Conservation (phyloP, 2,113 vertebrate species). For the Callithrix jacchus region DNA sequence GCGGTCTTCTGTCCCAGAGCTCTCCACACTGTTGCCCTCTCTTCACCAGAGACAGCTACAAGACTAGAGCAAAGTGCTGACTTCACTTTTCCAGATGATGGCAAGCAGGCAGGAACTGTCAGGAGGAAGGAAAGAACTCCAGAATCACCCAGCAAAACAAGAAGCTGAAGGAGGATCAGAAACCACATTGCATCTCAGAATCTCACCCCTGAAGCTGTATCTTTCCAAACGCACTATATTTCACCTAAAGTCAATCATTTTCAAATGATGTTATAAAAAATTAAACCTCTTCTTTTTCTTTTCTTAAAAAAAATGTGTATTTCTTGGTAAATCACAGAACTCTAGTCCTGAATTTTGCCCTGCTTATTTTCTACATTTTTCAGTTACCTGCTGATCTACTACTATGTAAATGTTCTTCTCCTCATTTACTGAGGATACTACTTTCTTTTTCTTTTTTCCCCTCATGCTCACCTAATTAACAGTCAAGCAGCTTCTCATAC, state of each 20-base stretch:
- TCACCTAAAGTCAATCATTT: conserved; percentile 35
- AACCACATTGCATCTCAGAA: background rate
- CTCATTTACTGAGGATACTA: conserved; percentile 59
- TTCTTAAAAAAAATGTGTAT: conserved; percentile 10
- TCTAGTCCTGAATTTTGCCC: conserved; percentile 24
- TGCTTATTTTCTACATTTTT: conserved; percentile 65
- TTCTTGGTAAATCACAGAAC: conserved; percentile 46
- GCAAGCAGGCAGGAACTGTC: accelerated
- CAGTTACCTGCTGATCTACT: conserved; percentile 66
- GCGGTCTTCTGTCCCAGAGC: background rate
- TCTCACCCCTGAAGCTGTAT: background rate
- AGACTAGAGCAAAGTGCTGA: background rate
- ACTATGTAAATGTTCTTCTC: conserved; percentile 60
- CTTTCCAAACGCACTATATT: background rate
- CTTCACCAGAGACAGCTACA: background rate
- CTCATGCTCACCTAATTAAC: conserved; percentile 68
- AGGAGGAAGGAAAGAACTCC: background rate
- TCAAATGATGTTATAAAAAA: conserved; percentile 24
- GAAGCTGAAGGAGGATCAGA: background rate
- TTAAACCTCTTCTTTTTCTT: conserved; percentile 44
- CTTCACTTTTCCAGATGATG: background rate
- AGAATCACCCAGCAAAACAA: conserved; percentile 16
- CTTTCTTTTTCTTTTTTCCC: background rate
- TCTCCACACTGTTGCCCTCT: background rate
- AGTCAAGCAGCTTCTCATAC: conserved; percentile 65